phyloP scores from a whole-genome alignment of 2,113 vertebrate genomes.

The Aramus guarauna region DNA sequence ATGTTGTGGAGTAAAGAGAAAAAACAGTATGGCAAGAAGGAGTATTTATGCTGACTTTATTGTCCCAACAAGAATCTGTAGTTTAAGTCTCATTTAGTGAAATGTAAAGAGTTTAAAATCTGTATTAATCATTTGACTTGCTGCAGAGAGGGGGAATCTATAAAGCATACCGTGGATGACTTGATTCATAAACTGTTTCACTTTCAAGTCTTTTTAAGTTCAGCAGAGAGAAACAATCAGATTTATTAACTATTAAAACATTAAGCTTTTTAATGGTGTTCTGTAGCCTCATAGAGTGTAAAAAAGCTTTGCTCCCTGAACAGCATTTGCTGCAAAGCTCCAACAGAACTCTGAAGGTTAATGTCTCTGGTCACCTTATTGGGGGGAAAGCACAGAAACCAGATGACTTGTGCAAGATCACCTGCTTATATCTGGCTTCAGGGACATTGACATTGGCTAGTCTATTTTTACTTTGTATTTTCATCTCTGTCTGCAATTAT shows the following conservation, averaged over 20 bases:
- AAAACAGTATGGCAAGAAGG: neutral
- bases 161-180: slow-evolving; percentile 2
- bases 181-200: slow-evolving; percentile 5
- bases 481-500: neutral
- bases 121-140: slow-evolving; percentile 49
- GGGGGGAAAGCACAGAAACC: neutral
- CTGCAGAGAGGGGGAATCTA: neutral
- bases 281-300: neutral
- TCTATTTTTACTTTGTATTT: neutral
- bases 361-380: neutral
- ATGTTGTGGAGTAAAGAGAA: slow-evolving; percentile 3
- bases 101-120: slow-evolving; percentile 31
- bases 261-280: slow-evolving; percentile 18
- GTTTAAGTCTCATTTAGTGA: slow-evolving; percentile 42
- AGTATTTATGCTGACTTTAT: neutral
- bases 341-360: neutral
- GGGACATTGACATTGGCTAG: neutral
- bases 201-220: slow-evolving; percentile 16
- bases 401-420: neutral
- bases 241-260: slow-evolving; percentile 41
- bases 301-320: neutral
- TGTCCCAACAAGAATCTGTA: neutral
- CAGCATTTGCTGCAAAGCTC: neutral
- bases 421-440: neutral
- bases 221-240: slow-evolving; percentile 7